Evolutionary conservation across 2,113 vertebrate genomes (phyloP).

Genomic region (Melanerpes formicivorus): DNA sequence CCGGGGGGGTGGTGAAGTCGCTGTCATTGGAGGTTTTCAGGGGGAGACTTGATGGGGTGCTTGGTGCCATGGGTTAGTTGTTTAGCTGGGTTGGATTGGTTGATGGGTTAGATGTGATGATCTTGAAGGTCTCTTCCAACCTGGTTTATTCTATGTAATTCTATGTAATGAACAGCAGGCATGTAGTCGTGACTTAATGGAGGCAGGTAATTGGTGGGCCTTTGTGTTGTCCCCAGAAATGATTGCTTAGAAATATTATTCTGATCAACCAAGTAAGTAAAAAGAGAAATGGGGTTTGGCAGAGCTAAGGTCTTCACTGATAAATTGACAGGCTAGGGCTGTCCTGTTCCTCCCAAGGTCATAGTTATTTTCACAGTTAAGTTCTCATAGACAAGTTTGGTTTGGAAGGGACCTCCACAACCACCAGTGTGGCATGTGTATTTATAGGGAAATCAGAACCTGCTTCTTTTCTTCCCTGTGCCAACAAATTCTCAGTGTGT

Average conservation of each 20-base stretch:
- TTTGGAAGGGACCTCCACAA: background rate
- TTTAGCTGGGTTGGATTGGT: too few species aligned
- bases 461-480: background rate
- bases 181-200: background rate
- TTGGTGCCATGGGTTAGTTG: too few species aligned
- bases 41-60: too few species aligned
- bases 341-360: background rate
- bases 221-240: background rate
- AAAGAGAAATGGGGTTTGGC: background rate
- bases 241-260: background rate
- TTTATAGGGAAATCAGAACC: background rate
- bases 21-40: too few species aligned
- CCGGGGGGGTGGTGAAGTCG: too few species aligned
- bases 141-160: too few species aligned
- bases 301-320: background rate
- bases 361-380: constrained; percentile 21
- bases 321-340: constrained; percentile 25
- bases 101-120: too few species aligned
- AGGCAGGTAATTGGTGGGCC: background rate
- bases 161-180: background rate
- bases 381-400: background rate
- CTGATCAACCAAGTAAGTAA: background rate
- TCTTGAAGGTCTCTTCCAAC: too few species aligned
- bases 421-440: background rate
- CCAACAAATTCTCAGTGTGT: constrained; percentile 19